Evolutionary conservation across 2,888 invertebrate genomes (phyloP).

Genomic region (Papilio elwesi): DNA sequence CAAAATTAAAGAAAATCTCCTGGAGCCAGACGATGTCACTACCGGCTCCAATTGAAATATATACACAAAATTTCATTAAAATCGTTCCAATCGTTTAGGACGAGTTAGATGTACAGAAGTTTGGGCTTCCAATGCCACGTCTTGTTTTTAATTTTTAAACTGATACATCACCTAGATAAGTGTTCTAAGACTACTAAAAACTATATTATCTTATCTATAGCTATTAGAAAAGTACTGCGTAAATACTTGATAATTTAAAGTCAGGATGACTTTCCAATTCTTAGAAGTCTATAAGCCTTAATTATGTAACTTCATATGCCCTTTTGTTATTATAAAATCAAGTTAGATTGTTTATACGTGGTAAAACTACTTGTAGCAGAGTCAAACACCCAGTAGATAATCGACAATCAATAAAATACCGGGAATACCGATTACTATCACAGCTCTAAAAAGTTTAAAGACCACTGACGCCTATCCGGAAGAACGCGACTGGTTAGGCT

Average conservation of each 20-base stretch:
- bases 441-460: too few species aligned
- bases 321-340: not conserved
- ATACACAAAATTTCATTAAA: too few species aligned
- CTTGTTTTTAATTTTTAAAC: not conserved
- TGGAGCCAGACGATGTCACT: too few species aligned
- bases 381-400: not conserved
- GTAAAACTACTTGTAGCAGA: not conserved
- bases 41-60: too few species aligned
- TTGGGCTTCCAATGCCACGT: too few species aligned
- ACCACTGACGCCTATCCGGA: too few species aligned
- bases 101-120: too few species aligned
- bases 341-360: not conserved
- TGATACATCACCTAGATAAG: not conserved
- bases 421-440: too few species aligned
- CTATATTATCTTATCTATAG: not conserved
- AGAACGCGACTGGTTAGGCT: too few species aligned
- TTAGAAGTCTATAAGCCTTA: not conserved
- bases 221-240: not conserved
- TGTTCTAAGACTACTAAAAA: constrained; percentile 4
- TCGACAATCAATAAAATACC: not conserved
- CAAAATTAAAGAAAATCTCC: too few species aligned
- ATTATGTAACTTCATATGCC: not conserved
- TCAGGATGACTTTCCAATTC: not conserved
- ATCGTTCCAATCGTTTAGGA: too few species aligned
- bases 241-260: constrained; percentile 5